phyloP scores from a whole-genome alignment of 2,113 vertebrate genomes.

The Brevimyrus niger region DNA sequence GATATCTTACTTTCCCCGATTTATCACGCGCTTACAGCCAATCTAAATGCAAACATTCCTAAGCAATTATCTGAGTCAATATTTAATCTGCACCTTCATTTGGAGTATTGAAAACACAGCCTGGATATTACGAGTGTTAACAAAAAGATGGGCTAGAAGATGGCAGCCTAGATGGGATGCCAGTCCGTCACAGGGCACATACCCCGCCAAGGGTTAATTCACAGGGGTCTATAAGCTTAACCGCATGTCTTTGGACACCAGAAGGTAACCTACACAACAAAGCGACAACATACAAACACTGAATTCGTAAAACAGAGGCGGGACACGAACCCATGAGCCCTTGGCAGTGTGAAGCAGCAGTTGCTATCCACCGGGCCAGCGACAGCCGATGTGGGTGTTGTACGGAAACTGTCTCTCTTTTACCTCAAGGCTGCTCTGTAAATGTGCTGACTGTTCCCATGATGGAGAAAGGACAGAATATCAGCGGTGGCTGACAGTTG shows the following conservation, averaged over 20 bases:
- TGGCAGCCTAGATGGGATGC: neutral
- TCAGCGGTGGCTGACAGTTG: neutral
- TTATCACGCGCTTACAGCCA: slow-evolving; percentile 10
- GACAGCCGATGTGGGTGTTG: neutral
- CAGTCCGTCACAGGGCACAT: neutral
- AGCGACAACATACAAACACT: neutral
- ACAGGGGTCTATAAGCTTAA: neutral
- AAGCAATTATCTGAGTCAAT: slow-evolving; percentile 20
- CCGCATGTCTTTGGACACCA: neutral
- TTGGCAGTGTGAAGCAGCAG: neutral
- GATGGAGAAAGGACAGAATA: neutral
- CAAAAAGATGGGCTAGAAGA: neutral
- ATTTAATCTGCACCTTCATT: slow-evolving; percentile 17
- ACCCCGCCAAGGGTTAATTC: neutral
- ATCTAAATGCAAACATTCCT: slow-evolving; percentile 24
- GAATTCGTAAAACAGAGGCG: neutral
- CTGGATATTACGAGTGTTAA: neutral
- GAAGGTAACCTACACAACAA: neutral
- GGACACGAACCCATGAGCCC: neutral
- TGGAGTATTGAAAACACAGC: slow-evolving; percentile 17
- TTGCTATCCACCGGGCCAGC: neutral
- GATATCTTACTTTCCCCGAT: neutral
- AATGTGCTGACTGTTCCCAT: neutral
- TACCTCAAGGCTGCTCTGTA: neutral
- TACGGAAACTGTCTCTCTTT: neutral